Evolutionary conservation across 2,888 invertebrate genomes (phyloP).

Genomic region (Monopis laevigella): DNA sequence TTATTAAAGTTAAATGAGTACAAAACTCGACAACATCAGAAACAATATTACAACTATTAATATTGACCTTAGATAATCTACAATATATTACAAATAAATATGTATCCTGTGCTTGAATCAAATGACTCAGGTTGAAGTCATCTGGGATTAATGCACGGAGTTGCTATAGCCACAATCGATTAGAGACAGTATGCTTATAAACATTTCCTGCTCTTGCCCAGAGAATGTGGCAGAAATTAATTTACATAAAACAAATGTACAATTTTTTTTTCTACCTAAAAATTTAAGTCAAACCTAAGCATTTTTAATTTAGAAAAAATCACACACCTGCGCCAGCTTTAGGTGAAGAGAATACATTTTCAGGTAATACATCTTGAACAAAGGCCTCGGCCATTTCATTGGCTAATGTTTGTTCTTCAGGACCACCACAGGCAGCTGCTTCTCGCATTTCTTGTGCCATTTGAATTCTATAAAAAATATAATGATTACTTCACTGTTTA

Average conservation of each 20-base stretch:
- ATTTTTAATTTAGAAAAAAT: background rate
- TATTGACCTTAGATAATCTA: no score
- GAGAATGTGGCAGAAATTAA: slow-evolving; percentile 51
- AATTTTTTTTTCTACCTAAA: no score
- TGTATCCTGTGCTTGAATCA: slow-evolving; percentile 62
- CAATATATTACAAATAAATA: slow-evolving; percentile 10
- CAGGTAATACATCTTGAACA: slow-evolving; percentile 92
- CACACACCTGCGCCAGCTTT: slow-evolving; percentile 82
- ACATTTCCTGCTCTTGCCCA: slow-evolving; percentile 58
- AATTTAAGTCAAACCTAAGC: no score
- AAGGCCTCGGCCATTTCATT: slow-evolving; percentile 98
- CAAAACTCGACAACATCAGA: no score
- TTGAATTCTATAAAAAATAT: slow-evolving; percentile 79
- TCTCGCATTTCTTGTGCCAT: slow-evolving; percentile 99
- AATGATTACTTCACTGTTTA: no score
- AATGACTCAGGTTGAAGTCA: slow-evolving; percentile 45
- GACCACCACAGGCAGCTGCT: slow-evolving; percentile 82
- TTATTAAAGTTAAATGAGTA: no score
- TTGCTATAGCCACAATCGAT: slow-evolving; percentile 57
- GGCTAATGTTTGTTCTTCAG: slow-evolving; percentile 94
- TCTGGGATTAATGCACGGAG: slow-evolving; percentile 62
- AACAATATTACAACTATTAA: no score
- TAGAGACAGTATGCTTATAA: slow-evolving; percentile 48
- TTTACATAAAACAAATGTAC: no score
- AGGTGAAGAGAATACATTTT: slow-evolving; percentile 93